Evolutionary conservation across 1,140 invertebrate genomes (phyloP), one percentile per base, ranked within the genome.

Genomic region (Zaprionus vittiger): DNA sequence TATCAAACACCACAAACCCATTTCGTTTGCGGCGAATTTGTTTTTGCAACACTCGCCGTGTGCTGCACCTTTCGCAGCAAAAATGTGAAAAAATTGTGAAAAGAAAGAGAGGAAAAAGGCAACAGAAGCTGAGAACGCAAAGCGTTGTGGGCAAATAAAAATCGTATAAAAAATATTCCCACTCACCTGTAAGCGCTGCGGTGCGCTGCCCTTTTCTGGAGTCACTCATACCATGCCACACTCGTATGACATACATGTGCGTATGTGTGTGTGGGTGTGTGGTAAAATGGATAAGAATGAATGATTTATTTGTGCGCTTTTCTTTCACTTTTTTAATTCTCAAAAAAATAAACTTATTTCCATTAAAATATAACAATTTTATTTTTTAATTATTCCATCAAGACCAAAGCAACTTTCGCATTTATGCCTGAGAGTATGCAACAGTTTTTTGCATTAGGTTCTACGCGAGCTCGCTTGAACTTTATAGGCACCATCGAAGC

Each of bases 21-120:
- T 80, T 84, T 84, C 84, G 81, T 84, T 84, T 84, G 81, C 59
- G 81, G 81, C 65, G 73, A 84, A 80, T 84, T 84, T 80, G 57
- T 78, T 84, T 77, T 84, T 83, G 69, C 81, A 52, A 67, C 68
- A 52, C 64, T 60, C 57, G 56, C 49, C 60, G 38, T 67, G 34
- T 62, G 20, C 66, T 37, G 49, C 68, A 38, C 55, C 47, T 64
- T 60, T 41, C 52, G 64, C 77, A 22, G 79, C 79, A 77, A 83
- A 81, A 79, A 83, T 72, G 76, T 67, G 41, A 68, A 79, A 77
- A 79, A 82, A 73, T 68, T 24, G 41, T 20, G 61, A 72, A 41
- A 60, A 37, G 24, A 78, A 64, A 56, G 24, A 56, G 28, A 49
- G 20, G 11, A 63, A 44, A 55, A 56, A 5, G 38, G 26, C 47